Conservation (phyloP, 1,140 invertebrate species). For the Amyelois transitella region DNA sequence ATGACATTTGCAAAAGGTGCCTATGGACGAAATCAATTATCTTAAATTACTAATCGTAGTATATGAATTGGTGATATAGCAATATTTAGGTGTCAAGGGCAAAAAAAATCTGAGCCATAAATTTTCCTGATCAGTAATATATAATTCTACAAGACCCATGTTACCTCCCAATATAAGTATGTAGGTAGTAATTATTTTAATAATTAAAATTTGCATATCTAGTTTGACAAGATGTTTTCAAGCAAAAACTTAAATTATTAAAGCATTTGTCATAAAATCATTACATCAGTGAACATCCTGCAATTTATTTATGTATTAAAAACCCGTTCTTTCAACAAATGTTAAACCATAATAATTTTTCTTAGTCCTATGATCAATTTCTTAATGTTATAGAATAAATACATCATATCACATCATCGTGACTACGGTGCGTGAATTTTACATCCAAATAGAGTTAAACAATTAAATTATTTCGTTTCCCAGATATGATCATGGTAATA, state of each 20-base stretch:
- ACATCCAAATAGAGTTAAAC: too few species aligned
- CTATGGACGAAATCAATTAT: slow-evolving; percentile 7
- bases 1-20: slow-evolving; percentile 36
- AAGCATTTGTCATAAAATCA: not conserved
- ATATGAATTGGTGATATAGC: slow-evolving; percentile 23
- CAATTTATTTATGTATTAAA: not conserved
- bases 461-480: too few species aligned
- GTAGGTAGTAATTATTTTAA: slow-evolving; percentile 10
- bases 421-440: too few species aligned
- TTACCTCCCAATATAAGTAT: not conserved
- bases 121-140: not conserved
- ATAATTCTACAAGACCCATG: not conserved
- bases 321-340: not conserved
- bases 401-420: too few species aligned
- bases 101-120: slow-evolving; percentile 13
- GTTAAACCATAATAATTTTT: not conserved
- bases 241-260: slow-evolving; percentile 5
- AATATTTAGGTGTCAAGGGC: slow-evolving; percentile 27
- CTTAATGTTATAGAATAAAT: too few species aligned
- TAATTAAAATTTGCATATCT: slow-evolving; percentile 19
- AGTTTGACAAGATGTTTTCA: slow-evolving; percentile 12
- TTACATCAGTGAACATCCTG: not conserved
- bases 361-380: not conserved
- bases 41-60: slow-evolving; percentile 9
- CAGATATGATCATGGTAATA: too few species aligned